phyloP scores from a whole-genome alignment of 2,113 vertebrate species.

The Elanoides forficatus region DNA sequence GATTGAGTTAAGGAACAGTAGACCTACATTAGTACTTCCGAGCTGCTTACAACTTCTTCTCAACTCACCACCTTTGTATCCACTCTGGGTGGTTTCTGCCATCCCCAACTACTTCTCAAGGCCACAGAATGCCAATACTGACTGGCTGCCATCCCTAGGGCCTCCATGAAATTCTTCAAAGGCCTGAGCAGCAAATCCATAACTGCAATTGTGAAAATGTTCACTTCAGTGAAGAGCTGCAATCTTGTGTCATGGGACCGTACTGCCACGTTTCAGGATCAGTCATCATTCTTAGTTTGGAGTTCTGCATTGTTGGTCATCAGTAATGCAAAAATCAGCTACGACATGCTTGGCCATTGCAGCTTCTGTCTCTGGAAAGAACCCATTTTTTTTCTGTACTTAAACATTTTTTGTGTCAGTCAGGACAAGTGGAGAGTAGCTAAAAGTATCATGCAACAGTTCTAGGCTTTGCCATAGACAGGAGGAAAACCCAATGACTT shows the following conservation, averaged over 20 bases:
- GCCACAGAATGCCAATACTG: no score
- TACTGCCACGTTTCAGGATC: not conserved
- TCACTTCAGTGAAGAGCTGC: not conserved
- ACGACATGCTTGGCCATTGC: accelerated
- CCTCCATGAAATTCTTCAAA: not conserved
- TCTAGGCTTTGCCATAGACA: not conserved
- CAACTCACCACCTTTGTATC: not conserved
- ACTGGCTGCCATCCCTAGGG: not conserved
- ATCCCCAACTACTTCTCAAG: not conserved
- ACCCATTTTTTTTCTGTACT: not conserved
- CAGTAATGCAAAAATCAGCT: not conserved
- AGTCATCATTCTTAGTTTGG: not conserved
- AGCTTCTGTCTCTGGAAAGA: not conserved
- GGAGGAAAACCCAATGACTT: not conserved
- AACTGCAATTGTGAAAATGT: not conserved
- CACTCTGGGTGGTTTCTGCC: not conserved
- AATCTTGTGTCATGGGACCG: not conserved
- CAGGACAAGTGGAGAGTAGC: not conserved
- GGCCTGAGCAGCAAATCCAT: not conserved
- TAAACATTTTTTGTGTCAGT: not conserved
- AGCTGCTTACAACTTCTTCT: not conserved
- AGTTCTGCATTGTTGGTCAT: not conserved
- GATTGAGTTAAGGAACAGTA: not conserved
- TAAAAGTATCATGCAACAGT: not conserved
- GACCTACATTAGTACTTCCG: not conserved